Evolutionary conservation across 2,113 vertebrate genomes (phyloP).

Genomic region (Edolisoma coerulescens): DNA sequence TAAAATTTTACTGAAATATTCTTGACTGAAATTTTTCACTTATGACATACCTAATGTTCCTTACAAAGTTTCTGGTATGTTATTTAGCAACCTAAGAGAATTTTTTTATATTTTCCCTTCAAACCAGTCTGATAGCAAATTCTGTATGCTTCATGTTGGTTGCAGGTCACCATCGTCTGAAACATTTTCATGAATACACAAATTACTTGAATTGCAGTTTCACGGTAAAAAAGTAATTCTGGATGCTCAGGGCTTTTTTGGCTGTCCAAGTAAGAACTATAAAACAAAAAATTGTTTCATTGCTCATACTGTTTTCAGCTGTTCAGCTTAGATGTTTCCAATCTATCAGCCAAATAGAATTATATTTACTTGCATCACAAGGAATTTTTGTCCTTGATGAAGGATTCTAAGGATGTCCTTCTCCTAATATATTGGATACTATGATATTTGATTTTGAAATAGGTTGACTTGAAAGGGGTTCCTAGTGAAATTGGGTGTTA

Average conservation of each 20-base stretch:
- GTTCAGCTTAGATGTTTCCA: background rate
- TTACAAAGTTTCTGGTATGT: background rate
- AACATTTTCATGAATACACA: background rate
- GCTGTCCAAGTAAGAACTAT: background rate
- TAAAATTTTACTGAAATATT: background rate
- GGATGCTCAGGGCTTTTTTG: background rate
- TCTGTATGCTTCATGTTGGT: background rate
- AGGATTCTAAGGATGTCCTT: background rate
- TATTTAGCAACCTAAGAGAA: background rate
- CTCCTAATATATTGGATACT: background rate
- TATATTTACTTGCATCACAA: background rate
- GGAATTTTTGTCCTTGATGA: background rate
- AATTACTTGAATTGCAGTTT: background rate
- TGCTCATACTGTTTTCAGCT: background rate
- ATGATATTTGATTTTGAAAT: background rate
- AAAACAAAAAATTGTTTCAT: accelerated
- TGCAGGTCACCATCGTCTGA: background rate
- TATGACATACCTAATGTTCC: background rate
- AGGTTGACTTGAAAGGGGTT: background rate
- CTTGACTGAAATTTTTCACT: background rate
- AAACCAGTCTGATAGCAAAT: background rate
- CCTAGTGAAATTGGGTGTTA: background rate
- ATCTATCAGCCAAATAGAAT: background rate
- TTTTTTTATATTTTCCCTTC: background rate
- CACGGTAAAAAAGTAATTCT: background rate